Conservation (phyloP, 2,888 invertebrate species). For the Drosophila percnosoma region DNA sequence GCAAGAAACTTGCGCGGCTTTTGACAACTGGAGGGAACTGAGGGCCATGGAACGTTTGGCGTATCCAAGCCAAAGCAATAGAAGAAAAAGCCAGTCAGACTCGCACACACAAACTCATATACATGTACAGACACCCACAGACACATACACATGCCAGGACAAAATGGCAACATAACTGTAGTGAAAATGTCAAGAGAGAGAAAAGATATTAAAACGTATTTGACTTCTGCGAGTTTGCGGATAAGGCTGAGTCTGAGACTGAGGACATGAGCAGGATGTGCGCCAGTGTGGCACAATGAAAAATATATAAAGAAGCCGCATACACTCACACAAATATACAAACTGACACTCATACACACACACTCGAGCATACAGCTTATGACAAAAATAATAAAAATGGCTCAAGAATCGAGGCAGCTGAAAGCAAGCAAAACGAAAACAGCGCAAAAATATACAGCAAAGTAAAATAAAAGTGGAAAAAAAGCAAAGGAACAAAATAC, state of each 20-base stretch:
- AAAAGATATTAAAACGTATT: conserved; percentile 83
- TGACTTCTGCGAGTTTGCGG: conserved; percentile 81
- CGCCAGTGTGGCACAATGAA: conserved; percentile 81
- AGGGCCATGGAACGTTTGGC: conserved; percentile 28
- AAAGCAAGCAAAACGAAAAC: conserved; percentile 62
- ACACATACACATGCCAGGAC: conserved; percentile 44
- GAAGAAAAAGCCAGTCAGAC: conserved; percentile 55
- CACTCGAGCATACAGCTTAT: conserved; percentile 58
- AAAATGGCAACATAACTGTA: conserved; percentile 82
- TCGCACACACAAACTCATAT: conserved; percentile 20
- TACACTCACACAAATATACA: conserved; percentile 41
- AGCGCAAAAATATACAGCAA: conserved; percentile 67
- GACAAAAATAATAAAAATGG: conserved; percentile 81
- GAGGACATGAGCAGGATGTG: conserved; percentile 74
- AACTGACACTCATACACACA: conserved; percentile 24
- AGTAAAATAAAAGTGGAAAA: conserved; percentile 50
- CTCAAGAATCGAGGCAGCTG: conserved; percentile 74
- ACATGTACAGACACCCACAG: conserved; percentile 24
- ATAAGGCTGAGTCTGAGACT: conserved; percentile 24
- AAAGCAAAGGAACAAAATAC: conserved; percentile 59
- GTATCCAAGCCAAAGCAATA: conserved; percentile 63
- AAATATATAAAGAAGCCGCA: conserved; percentile 80
- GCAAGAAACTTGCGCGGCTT: conserved; percentile 67
- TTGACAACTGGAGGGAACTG: conserved; percentile 43
- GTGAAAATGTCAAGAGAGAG: conserved; percentile 83